Base-by-base conservation (phyloP, 2,888 invertebrate species). In the Spilosoma lubricipeda region DNA sequence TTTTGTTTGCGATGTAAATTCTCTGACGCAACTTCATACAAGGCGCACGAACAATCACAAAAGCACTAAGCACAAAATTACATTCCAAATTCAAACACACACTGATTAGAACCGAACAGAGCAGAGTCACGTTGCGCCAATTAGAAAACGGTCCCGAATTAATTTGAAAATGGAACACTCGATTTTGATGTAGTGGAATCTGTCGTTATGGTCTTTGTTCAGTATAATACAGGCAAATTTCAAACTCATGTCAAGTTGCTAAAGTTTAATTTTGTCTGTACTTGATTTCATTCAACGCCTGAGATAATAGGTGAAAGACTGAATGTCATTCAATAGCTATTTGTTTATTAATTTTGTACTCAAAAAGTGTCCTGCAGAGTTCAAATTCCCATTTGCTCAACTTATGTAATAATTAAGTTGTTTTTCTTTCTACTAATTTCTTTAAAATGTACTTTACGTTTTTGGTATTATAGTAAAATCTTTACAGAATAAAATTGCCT, bases 111-210 rank as follows among this genome's bases (percentile, higher is more conserved):
- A 77, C 81, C 74, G 88, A 92, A 92, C 92, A 89, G 84, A 90
- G 88, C 83, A 89, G 89, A 93, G 93, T 94, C 94, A 94, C 95
- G 95, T 94, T 90, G 90, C 94, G 89, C 94, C 95, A 95, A 95
- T 95, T 95, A 95, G 94, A 93, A 94, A 93, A 93, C 92, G 83
- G 90, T 90, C 89, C 92, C 86, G 91, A 93, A 94, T 94, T 94
- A 94, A 95, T 94, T 95, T 91, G 92, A 94, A 95, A 95, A 94
- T 93, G 91, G 94, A 94, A 93, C 94, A 92, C 95, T 95, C 94
- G 92, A 95, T 93, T 93, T 94, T 95, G 95, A 95, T 94, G 93
- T 94, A 95, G 94, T 94, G 94, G 92, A 90, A 90, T 89, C 90
- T 93, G 94, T 93, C 94, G 77, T 68, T 79, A 76, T 73, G 75